Evolutionary conservation across 2,113 vertebrate species (phyloP).

Genomic region (Rattus rattus): DNA sequence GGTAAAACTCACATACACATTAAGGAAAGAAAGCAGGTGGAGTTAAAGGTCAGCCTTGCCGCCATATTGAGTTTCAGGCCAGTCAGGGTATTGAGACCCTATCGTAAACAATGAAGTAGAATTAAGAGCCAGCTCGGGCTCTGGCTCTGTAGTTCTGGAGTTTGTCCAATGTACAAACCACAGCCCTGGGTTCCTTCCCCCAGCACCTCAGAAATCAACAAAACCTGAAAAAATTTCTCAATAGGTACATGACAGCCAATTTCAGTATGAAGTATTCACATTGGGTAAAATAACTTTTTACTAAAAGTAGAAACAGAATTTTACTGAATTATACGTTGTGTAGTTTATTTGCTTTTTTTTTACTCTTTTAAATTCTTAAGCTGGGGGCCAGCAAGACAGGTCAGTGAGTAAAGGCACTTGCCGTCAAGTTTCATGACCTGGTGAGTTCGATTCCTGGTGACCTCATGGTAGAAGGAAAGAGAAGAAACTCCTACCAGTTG

Average conservation of each 20-base stretch:
- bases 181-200: no score
- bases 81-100: background rate
- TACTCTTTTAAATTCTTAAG: slow-evolving; percentile 30
- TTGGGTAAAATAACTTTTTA: slow-evolving; percentile 21
- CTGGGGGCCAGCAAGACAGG: background rate
- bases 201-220: background rate
- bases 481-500: background rate
- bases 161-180: background rate
- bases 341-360: background rate
- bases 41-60: background rate
- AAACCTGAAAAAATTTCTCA: background rate
- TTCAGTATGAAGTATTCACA: slow-evolving; percentile 57
- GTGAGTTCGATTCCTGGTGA: background rate
- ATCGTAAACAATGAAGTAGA: background rate
- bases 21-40: background rate
- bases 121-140: background rate
- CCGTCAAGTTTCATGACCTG: background rate
- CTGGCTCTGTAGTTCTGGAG: background rate
- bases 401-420: background rate
- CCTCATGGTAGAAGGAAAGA: background rate
- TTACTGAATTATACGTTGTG: slow-evolving; percentile 31
- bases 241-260: background rate
- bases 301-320: slow-evolving; percentile 20
- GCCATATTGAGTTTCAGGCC: background rate
- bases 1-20: background rate